These are phyloP conservation scores for Thereva nobilitata DNA, from an alignment of 2,888 invertebrate species.

Conservation along the genomic window DNA sequence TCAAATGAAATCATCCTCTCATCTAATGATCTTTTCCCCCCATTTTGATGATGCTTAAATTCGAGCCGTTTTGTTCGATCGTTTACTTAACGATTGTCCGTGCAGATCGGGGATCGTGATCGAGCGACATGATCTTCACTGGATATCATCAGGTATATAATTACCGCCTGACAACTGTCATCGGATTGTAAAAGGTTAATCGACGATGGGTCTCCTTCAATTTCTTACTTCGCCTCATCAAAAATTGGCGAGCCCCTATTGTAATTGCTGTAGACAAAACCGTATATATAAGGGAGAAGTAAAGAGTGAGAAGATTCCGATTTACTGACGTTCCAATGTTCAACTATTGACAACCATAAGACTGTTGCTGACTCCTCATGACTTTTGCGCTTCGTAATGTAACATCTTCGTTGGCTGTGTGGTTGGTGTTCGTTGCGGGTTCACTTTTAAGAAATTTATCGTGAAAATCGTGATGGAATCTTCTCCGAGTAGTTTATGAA, in stretches of 20 bases:
- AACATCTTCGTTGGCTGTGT: constrained; percentile 13
- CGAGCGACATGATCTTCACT: constrained; percentile 33
- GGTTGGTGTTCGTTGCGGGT: background rate
- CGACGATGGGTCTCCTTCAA: constrained; percentile 32
- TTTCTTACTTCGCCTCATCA: constrained; percentile 19
- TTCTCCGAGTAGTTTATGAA: background rate
- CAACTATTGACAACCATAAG: too few species aligned
- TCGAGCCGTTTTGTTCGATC: constrained; percentile 10
- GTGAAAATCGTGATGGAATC: constrained; percentile 9
- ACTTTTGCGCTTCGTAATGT: constrained; percentile 1
- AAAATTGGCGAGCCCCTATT: constrained; percentile 8
- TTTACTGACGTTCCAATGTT: background rate
- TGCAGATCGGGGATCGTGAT: constrained; percentile 32
- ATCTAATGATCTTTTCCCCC: background rate
- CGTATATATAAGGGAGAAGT: background rate
- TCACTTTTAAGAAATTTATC: constrained; percentile 13
- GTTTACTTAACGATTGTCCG: constrained; percentile 4
- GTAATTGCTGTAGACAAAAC: background rate
- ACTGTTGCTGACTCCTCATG: constrained; percentile 4
- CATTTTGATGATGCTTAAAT: background rate
- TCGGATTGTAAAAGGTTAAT: constrained; percentile 37
- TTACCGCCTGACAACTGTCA: constrained; percentile 38
- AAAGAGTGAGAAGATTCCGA: background rate
- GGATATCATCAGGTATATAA: constrained; percentile 28
- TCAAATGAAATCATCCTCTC: background rate